These are phyloP conservation scores for Sesia apiformis DNA, from an alignment of 2,888 invertebrate species.

Conservation along the genomic window DNA sequence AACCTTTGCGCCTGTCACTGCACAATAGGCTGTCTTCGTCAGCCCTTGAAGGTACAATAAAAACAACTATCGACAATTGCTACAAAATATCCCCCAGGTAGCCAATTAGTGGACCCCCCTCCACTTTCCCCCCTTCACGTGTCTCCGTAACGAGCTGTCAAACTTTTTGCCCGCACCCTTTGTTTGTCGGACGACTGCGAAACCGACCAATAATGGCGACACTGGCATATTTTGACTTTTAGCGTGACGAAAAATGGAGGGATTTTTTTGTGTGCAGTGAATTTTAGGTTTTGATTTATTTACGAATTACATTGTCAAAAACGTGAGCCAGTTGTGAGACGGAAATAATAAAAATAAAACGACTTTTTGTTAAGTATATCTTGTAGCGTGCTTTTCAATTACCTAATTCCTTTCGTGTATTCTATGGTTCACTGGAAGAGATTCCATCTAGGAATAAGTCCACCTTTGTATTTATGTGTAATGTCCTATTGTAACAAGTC, in stretches of 20 bases:
- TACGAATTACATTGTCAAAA: no score
- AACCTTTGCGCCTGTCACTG: not conserved
- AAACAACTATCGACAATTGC: not conserved
- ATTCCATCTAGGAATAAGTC: no score
- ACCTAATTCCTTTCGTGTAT: no score
- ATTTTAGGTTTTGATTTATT: no score
- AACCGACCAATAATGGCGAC: not conserved
- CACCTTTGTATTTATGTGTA: no score
- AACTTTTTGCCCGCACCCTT: conserved; percentile 52
- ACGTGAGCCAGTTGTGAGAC: no score
- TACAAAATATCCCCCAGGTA: conserved; percentile 28
- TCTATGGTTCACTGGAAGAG: no score
- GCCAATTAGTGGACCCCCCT: conserved; percentile 43
- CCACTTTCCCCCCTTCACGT: conserved; percentile 2
- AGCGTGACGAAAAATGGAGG: not conserved
- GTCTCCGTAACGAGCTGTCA: conserved; percentile 53
- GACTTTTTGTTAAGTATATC: no score
- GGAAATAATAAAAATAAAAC: no score
- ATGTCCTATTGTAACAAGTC: no score
- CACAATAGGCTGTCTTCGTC: not conserved
- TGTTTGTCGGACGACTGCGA: conserved; percentile 22
- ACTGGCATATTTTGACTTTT: conserved; percentile 1
- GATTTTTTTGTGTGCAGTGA: not conserved
- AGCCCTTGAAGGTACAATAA: not conserved
- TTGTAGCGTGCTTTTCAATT: no score